These are phyloP conservation scores for Rhimphoctona megacephalus DNA, from an alignment of 2,888 invertebrate species.

Conservation along the genomic window DNA sequence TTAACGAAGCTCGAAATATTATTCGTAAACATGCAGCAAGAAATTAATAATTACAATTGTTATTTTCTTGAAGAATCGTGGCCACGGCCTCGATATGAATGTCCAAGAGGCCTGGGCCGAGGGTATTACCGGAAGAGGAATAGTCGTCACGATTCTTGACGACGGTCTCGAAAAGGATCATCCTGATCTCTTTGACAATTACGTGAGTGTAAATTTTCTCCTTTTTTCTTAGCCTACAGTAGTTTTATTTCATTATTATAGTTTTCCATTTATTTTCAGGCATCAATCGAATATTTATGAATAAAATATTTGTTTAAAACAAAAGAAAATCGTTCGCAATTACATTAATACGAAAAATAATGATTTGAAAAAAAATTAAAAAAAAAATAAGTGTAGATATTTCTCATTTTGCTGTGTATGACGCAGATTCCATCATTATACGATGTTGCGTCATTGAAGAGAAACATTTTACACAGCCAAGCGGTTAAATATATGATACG, in stretches of 20 bases:
- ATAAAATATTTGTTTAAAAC: background rate
- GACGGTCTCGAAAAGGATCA: constrained; percentile 98
- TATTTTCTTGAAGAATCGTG: constrained; percentile 89
- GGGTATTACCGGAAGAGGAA: constrained; percentile 96
- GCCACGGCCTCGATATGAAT: constrained; percentile 97
- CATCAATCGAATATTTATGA: background rate
- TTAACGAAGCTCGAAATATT: background rate
- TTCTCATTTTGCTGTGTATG: too few relatives aligned
- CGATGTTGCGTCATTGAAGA: too few relatives aligned
- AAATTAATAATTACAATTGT: background rate
- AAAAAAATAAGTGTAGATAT: too few relatives aligned
- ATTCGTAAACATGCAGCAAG: background rate
- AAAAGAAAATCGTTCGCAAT: background rate
- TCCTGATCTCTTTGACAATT: constrained; percentile 96
- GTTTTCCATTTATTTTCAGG: too few relatives aligned
- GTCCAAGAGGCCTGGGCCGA: constrained; percentile 98
- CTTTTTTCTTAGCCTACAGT: background rate
- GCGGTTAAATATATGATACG: background rate
- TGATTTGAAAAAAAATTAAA: background rate
- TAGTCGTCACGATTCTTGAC: constrained; percentile 98
- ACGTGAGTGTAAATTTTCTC: constrained; percentile 89
- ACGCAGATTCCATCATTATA: too few relatives aligned
- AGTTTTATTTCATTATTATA: background rate
- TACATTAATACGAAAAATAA: background rate
- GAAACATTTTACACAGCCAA: too few relatives aligned